Evolutionary conservation across 2,113 vertebrate genomes (phyloP).

Genomic region (Chitala chitala): DNA sequence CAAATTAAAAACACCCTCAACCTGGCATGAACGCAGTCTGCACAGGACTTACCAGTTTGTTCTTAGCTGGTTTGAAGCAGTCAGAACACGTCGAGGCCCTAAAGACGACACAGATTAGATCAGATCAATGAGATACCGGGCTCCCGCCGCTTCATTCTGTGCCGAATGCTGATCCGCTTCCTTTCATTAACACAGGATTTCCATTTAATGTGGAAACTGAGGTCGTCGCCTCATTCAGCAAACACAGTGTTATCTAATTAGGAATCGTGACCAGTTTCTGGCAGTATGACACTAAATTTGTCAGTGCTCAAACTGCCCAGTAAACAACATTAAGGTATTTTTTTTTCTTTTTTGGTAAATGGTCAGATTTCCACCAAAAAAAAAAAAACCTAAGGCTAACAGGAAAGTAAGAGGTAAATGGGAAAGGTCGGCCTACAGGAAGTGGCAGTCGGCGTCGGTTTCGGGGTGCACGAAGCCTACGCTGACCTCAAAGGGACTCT

Average conservation of each 20-base stretch:
- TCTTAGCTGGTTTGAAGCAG: constrained; percentile 88
- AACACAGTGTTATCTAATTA: no score
- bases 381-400: not conserved
- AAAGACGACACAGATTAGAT: constrained; percentile 17
- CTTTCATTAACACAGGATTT: no score
- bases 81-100: constrained; percentile 75
- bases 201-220: no score
- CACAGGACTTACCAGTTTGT: constrained; percentile 77
- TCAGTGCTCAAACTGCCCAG: no score
- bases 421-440: constrained; percentile 75
- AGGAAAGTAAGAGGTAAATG: not conserved
- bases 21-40: no score
- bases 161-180: no score
- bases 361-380: not conserved
- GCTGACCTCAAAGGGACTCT: constrained; percentile 87
- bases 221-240: no score
- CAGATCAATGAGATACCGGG: not conserved
- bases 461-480: constrained; percentile 85
- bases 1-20: not conserved
- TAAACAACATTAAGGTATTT: no score
- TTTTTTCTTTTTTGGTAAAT: not conserved
- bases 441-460: constrained; percentile 86
- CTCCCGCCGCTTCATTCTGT: not conserved
- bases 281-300: no score
- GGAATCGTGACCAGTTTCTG: no score